phyloP scores from a whole-genome alignment of 2,797 vertebrate species.

The Mergus octosetaceus region DNA sequence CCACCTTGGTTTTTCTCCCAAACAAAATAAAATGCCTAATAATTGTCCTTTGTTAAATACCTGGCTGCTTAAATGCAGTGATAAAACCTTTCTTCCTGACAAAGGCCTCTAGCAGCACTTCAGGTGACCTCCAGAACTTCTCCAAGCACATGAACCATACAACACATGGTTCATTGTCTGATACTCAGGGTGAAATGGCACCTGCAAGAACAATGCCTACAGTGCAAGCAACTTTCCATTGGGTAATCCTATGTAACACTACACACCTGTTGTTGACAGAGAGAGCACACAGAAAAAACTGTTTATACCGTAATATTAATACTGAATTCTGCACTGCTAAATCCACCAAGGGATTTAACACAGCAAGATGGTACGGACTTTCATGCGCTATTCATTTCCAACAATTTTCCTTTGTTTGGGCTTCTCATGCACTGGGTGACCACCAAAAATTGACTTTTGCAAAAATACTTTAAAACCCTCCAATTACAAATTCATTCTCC shows the following conservation, averaged over 20 bases:
- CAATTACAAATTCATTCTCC: not conserved
- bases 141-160: conserved; percentile 18
- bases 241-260: not conserved
- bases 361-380: not conserved
- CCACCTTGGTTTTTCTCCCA: not conserved
- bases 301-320: not conserved
- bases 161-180: not conserved
- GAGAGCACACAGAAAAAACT: not conserved
- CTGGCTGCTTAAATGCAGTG: not conserved
- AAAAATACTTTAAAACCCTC: not conserved
- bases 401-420: not conserved
- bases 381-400: not conserved
- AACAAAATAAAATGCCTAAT: not conserved
- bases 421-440: not conserved
- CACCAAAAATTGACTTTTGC: not conserved
- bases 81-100: not conserved
- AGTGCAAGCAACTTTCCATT: not conserved
- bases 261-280: not conserved
- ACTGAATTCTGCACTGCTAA: not conserved
- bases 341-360: not conserved
- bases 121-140: conserved; percentile 28
- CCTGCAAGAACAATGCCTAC: conserved; percentile 3
- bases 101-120: not conserved
- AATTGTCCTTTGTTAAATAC: conserved; percentile 35
- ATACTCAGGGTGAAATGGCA: conserved; percentile 12